phyloP scores from a whole-genome alignment of 2,113 vertebrate species.

The Brachyhypopomus gauderio region DNA sequence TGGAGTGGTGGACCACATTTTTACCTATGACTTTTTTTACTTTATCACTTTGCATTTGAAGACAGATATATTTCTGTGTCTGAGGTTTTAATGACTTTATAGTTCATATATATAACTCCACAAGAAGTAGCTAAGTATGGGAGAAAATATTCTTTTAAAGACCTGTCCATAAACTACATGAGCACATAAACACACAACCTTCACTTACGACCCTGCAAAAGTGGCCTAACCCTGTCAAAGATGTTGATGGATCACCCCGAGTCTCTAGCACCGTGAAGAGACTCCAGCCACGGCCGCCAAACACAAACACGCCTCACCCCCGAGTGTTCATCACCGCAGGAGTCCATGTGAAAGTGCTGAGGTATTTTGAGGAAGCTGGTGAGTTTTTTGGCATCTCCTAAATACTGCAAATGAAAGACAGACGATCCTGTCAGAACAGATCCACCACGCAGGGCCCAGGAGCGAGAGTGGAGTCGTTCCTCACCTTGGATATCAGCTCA shows the following conservation, averaged over 20 bases:
- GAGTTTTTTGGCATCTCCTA: conserved; percentile 73
- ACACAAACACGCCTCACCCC: conserved; percentile 61
- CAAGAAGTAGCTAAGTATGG: no score
- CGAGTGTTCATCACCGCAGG: conserved; percentile 63
- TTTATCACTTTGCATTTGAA: no score
- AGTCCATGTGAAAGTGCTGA: conserved; percentile 80
- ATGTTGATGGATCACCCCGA: neutral
- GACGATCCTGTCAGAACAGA: conserved; percentile 20
- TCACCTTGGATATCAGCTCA: conserved; percentile 85
- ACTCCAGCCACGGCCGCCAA: neutral
- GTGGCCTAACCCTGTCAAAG: neutral
- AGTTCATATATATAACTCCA: no score
- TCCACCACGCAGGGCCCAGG: neutral
- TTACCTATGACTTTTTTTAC: no score
- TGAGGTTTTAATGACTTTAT: no score
- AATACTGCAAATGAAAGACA: conserved; percentile 76
- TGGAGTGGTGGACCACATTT: neutral
- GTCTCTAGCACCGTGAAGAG: neutral
- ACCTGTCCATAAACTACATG: no score
- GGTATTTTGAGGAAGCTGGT: conserved; percentile 84
- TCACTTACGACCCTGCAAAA: no score
- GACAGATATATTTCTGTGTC: no score
- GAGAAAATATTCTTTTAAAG: no score
- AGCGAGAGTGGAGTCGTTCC: neutral
- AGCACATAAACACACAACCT: no score